These are phyloP conservation scores for Amorpha juglandis DNA, from an alignment of 2,888 invertebrate genomes.

Conservation along the genomic window DNA sequence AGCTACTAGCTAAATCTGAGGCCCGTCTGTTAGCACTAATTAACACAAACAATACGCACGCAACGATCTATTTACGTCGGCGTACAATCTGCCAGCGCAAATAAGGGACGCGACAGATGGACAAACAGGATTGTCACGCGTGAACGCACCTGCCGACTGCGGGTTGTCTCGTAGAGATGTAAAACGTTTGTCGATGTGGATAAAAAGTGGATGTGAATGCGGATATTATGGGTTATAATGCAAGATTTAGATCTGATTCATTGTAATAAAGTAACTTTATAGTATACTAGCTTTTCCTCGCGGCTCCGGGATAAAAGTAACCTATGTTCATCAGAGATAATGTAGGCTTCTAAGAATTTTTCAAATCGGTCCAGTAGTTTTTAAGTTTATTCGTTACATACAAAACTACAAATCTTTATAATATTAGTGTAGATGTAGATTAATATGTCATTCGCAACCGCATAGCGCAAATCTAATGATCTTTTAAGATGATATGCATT, in stretches of 20 bases:
- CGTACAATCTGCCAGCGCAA: conserved; percentile 15
- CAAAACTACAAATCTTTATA: no score
- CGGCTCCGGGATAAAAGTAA: no score
- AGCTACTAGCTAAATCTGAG: not conserved
- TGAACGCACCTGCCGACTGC: conserved; percentile 20
- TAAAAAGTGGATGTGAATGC: not conserved
- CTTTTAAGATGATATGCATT: no score
- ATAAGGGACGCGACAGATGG: conserved; percentile 24
- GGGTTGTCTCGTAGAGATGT: conserved; percentile 17
- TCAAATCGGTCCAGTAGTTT: no score
- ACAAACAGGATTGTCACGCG: conserved; percentile 23
- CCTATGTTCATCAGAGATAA: no score
- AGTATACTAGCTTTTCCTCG: no score
- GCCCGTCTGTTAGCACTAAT: conserved; percentile 19
- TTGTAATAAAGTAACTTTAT: no score
- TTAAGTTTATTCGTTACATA: no score
- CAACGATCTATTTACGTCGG: conserved; percentile 20
- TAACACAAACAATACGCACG: conserved; percentile 21
- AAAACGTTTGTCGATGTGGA: not conserved
- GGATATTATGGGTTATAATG: not conserved
- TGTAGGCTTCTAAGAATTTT: no score
- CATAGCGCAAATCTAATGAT: no score
- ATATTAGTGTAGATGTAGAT: no score
- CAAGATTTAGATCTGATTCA: not conserved
- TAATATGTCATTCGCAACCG: no score